Conservation (phyloP, 2,888 invertebrate genomes). For the Elmis aenea region DNA sequence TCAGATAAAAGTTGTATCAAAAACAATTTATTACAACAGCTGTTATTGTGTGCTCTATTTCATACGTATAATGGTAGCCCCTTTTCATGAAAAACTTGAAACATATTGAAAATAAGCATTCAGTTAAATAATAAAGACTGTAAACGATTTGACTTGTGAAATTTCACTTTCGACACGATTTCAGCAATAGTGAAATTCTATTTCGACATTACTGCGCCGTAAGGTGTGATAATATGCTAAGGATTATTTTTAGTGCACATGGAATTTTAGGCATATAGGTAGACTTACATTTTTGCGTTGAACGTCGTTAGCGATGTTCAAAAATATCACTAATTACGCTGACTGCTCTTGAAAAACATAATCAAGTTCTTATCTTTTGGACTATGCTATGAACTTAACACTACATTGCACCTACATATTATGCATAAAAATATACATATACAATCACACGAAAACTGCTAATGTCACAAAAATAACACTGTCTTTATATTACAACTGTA, state of each 20-base stretch:
- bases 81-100: no score
- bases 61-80: no score
- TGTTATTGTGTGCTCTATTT: no score
- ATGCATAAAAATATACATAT: slow-evolving; percentile 14
- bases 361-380: slow-evolving; percentile 27
- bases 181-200: slow-evolving; percentile 30
- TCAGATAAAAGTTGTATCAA: no score
- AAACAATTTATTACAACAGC: no score
- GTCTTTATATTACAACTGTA: slow-evolving; percentile 1
- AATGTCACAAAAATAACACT: slow-evolving; percentile 7
- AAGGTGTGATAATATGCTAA: slow-evolving; percentile 20
- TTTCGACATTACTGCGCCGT: slow-evolving; percentile 32
- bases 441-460: slow-evolving; percentile 11
- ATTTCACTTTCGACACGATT: slow-evolving; percentile 13
- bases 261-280: no score
- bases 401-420: slow-evolving; percentile 27
- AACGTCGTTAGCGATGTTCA: slow-evolving; percentile 17
- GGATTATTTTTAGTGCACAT: slow-evolving; percentile 20
- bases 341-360: slow-evolving; percentile 26
- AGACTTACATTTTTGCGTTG: slow-evolving; percentile 25
- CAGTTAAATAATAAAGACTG: no score
- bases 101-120: no score
- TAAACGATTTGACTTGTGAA: slow-evolving; percentile 6
- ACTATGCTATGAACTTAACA: slow-evolving; percentile 24
- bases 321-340: slow-evolving; percentile 18